phyloP scores from a whole-genome alignment of 2,888 invertebrate species.

The Euplexia lucipara region DNA sequence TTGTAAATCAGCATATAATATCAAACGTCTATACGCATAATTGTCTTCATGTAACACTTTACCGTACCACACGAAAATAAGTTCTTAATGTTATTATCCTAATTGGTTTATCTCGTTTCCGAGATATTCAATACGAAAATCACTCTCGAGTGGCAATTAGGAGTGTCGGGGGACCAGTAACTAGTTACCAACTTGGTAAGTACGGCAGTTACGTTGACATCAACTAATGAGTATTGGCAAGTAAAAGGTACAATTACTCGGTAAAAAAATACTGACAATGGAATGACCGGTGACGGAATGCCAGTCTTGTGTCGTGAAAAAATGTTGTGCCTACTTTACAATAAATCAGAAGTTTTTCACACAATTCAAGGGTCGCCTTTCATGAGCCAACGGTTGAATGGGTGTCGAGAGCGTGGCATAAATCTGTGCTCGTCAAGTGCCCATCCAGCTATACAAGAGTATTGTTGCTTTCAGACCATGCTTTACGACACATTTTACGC shows the following conservation, averaged over 20 bases:
- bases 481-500: constrained; percentile 57
- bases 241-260: constrained; percentile 24
- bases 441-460: constrained; percentile 31
- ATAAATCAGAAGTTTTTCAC: constrained; percentile 42
- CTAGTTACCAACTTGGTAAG: constrained; percentile 41
- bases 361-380: constrained; percentile 49
- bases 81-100: constrained; percentile 14
- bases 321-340: constrained; percentile 40
- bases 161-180: constrained; percentile 34
- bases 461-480: constrained; percentile 50
- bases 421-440: constrained; percentile 46
- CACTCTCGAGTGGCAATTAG: constrained; percentile 45
- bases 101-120: constrained; percentile 19
- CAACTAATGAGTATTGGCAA: constrained; percentile 43
- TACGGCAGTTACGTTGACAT: constrained; percentile 27
- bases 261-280: constrained; percentile 32
- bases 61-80: neutral
- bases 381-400: constrained; percentile 51
- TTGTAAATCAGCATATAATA: constrained; percentile 32
- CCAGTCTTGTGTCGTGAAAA: constrained; percentile 17
- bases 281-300: constrained; percentile 10
- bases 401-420: constrained; percentile 49
- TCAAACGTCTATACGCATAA: neutral
- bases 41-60: constrained; percentile 3
- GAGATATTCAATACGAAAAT: constrained; percentile 43